Percentiles rank a stretch among this genome's conserved stretches.
Conservation (phyloP, 1,140 invertebrate species). For the Bombus confusus region DNA sequence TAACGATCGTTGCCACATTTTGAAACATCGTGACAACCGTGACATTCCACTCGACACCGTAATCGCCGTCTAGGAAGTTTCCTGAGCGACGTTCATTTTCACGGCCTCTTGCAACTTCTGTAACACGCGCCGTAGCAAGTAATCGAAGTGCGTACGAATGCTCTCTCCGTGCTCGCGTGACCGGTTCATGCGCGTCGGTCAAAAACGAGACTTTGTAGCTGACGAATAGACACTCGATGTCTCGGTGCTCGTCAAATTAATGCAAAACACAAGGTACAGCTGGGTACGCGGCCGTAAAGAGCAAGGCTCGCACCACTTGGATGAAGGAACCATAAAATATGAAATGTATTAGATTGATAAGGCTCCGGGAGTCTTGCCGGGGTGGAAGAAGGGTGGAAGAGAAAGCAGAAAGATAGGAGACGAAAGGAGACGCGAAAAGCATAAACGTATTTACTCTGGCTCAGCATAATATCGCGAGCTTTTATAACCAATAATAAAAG, state of each 20-base stretch:
- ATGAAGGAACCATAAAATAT: conserved; percentile 72
- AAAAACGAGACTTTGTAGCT: background rate
- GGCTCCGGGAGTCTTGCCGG: conserved; percentile 27
- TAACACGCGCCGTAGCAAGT: conserved; percentile 1
- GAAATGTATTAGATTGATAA: conserved; percentile 78
- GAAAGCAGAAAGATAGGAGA: conserved; percentile 9
- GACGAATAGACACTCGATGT: background rate
- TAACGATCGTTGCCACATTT: conserved; percentile 7
- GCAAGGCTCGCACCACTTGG: background rate
- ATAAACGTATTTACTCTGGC: conserved; percentile 74
- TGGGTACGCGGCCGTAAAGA: conserved; percentile 43
- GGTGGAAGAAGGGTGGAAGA: background rate
- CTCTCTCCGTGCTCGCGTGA: background rate
- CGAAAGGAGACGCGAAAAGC: conserved; percentile 2
- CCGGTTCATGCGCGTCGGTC: conserved; percentile 47
- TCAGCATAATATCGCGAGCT: conserved; percentile 76
- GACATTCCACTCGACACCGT: conserved; percentile 1
- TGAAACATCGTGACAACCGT: background rate
- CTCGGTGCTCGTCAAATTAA: conserved; percentile 43
- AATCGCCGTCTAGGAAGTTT: conserved; percentile 25
- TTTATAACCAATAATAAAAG: conserved; percentile 80
- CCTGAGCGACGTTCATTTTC: conserved; percentile 5
- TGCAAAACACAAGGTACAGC: conserved; percentile 55
- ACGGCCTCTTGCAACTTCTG: conserved; percentile 1
- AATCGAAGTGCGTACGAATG: conserved; percentile 32